Evolutionary conservation across 2,797 vertebrate genomes (phyloP).

Genomic region (Macropodus opercularis): DNA sequence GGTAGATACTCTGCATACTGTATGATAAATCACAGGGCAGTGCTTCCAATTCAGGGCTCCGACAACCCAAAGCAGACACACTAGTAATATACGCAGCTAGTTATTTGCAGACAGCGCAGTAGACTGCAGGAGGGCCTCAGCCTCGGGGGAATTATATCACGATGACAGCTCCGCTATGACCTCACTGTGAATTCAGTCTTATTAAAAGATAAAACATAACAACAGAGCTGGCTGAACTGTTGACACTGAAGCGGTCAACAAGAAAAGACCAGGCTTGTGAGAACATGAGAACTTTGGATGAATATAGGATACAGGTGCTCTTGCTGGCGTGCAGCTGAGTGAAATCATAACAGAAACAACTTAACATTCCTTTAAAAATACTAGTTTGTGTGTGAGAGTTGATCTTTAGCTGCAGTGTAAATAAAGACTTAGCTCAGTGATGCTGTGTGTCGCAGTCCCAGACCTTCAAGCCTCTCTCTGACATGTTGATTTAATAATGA

Average conservation of each 20-base stretch:
- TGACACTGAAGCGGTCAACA: conserved; percentile 46
- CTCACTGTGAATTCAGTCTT: conserved; percentile 63
- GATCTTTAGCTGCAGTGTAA: conserved; percentile 5
- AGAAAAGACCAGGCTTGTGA: conserved; percentile 11
- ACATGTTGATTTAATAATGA: conserved; percentile 28
- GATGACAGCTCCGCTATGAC: conserved; percentile 64
- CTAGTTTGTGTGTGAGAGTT: not conserved
- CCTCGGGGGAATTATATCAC: conserved; percentile 49
- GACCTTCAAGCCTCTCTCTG: conserved; percentile 15
- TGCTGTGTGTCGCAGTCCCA: conserved; percentile 12
- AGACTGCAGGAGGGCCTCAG: conserved; percentile 48
- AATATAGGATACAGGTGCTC: conserved; percentile 1
- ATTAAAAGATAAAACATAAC: conserved; percentile 57
- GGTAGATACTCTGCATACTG: conserved; percentile 15
- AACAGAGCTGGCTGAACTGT: conserved; percentile 57
- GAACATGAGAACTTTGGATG: conserved; percentile 15
- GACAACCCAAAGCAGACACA: conserved; percentile 44
- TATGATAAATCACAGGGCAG: conserved; percentile 19
- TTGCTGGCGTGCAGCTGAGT: conserved; percentile 29
- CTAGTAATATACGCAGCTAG: conserved; percentile 31
- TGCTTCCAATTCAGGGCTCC: conserved; percentile 23
- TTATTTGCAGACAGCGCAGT: conserved; percentile 48
- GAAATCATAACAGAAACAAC: conserved; percentile 13
- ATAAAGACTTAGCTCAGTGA: not conserved
- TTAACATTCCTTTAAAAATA: not conserved